Evolutionary conservation across 2,888 invertebrate species (phyloP).

Genomic region (Dione vanillae): DNA sequence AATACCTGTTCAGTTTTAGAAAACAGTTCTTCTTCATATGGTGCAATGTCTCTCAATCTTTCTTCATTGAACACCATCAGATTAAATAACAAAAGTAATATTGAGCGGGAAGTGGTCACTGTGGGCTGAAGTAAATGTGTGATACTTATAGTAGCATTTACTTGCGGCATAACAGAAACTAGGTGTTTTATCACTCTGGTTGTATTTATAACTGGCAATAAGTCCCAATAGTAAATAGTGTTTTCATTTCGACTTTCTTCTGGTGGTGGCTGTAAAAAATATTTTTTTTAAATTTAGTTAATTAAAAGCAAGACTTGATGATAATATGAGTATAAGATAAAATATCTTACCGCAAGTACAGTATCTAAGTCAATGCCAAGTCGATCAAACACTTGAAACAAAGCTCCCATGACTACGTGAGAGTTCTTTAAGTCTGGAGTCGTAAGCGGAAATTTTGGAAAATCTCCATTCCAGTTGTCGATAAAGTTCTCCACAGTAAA

Average conservation of each 20-base stretch:
- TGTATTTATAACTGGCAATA: slow-evolving; percentile 72
- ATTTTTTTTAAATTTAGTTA: no score
- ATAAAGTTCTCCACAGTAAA: slow-evolving; percentile 60
- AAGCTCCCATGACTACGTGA: slow-evolving; percentile 65
- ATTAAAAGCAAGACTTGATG: no score
- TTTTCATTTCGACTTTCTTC: slow-evolving; percentile 67
- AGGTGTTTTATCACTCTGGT: slow-evolving; percentile 67
- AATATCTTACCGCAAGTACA: slow-evolving; percentile 55
- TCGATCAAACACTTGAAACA: slow-evolving; percentile 65
- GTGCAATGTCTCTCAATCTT: slow-evolving; percentile 60
- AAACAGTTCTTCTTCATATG: slow-evolving; percentile 66
- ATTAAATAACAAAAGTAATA: slow-evolving; percentile 66
- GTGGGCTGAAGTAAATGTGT: slow-evolving; percentile 69
- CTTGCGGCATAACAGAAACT: slow-evolving; percentile 58
- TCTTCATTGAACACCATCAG: slow-evolving; percentile 66
- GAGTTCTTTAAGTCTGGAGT: slow-evolving; percentile 66
- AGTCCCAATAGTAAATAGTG: slow-evolving; percentile 68
- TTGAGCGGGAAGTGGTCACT: slow-evolving; percentile 55
- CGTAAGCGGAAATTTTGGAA: slow-evolving; percentile 62
- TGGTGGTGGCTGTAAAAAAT: slow-evolving; percentile 58
- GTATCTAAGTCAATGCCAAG: slow-evolving; percentile 69
- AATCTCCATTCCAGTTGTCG: slow-evolving; percentile 65
- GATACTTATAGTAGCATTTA: slow-evolving; percentile 54
- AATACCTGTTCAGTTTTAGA: slow-evolving; percentile 53
- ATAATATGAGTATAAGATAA: no score